Evolutionary conservation across 2,888 invertebrate genomes (phyloP), one percentile per base, ranked within the genome.

Genomic region (Troides aeacus): DNA sequence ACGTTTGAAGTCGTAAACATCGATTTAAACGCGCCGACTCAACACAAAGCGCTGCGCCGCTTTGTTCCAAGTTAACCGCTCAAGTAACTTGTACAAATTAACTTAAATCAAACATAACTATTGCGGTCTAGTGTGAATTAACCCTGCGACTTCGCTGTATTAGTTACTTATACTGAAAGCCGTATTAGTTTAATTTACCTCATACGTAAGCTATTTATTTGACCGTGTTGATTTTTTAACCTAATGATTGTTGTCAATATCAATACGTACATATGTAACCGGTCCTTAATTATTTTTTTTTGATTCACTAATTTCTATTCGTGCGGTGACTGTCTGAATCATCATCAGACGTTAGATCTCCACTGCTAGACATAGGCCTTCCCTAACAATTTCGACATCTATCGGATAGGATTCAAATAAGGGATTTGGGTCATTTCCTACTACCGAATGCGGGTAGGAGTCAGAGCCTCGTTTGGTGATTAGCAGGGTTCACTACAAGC

Each of bases 71-170:
- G 24, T 59, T 59, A 59, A 50, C 46, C 46, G 46, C 42, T 59
- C 65, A 59, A 42, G 59, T 24, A 65, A 65, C 65, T 65, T 24
- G 46, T 59, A 59, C 65, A 59, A 65, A 59, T 59, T 65, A 46
- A 65, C 46, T 24, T 65, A 10, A 50, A 65, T 59, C 42, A 59
- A 65, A 65, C 65, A 50, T 46, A 58, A 21, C 65, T 30, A 58
- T 65, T 65, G 65, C 59, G 39, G n/a, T 39, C 18, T 36, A 46
- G 58, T 46, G 59, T 59, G 24, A 65, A 65, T 24, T 59, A 65
- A 65, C 59, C 59, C 65, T 59, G 58, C 24, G 56, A 56, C 56
- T 46, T 1, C 12, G 42, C 58, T 50, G 12, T 46, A 65, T 59
- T 65, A 65, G 30, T 50, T 65, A 65, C n/a, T n/a, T 50, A 50